Evolutionary conservation across 2,888 invertebrate species (phyloP), one percentile per base, ranked within the genome.

Genomic region (Eurois occulta): DNA sequence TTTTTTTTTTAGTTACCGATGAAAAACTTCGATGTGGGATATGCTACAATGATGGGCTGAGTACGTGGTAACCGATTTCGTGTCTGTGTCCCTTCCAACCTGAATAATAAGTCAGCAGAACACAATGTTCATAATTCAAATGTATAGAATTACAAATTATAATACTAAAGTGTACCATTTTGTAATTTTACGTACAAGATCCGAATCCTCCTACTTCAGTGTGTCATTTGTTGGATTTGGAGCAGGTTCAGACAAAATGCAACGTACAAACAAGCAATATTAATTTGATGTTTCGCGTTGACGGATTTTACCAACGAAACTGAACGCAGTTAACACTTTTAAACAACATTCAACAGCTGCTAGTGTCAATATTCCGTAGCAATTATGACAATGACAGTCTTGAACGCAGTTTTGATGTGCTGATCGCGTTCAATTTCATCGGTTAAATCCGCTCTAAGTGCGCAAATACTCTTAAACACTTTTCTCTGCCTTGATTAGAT

Each of bases 401-500:
- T 24, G 5, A 55, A 55, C n/a, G 55, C 55, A 6, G 55, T 58
- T 58, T 58, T 28, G 13, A 24, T 24, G 38, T 60, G 60, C 32
- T 32, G 60, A 60, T 35, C 24, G 24, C 35, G 8, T 5, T 62
- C 6, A 13, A 0, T 55, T n/a, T 28, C 6, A 55, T 62, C 18
- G 1, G 1, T 21, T 16, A 41, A 65, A 65, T 41, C n/a, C 16
- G n/a, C 8, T 16, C 41, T 7, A 32, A 60, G 18, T 32, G 32
- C 32, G 18, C 60, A 60, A 32, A n/a, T 43, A 21, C 18, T 3
- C 67, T n/a, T 1, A 16, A 1, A 71, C 41, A 52, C 18, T 41
- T 32, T 72, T 35, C 32, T 35, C 73, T 35, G 6, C 48, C 32
- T 81, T 48, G 46, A 75, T 69, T 58, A 68, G 21, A 38, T 48